Conservation (phyloP, 2,113 vertebrate genomes). For the Cichladusa arquata region DNA sequence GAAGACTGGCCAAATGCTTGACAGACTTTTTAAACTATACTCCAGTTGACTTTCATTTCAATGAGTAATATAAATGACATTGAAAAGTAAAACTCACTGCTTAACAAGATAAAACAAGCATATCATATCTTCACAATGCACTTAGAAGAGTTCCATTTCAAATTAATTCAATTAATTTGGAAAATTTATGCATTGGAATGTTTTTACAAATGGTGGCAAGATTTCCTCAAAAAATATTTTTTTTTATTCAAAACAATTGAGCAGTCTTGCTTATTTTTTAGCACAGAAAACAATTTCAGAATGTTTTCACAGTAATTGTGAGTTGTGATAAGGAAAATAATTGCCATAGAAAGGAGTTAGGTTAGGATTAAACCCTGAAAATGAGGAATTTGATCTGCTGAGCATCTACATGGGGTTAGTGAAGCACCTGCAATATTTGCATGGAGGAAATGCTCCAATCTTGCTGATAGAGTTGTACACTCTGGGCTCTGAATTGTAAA, state of each 20-base stretch:
- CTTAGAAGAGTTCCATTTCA: not conserved
- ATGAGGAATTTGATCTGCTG: not conserved
- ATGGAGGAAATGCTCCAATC: not conserved
- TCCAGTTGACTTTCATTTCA: not conserved
- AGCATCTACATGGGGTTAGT: not conserved
- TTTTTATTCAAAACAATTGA: slow-evolving; percentile 11
- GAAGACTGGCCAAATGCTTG: not conserved
- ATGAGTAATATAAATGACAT: not conserved
- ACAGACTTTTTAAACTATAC: not conserved
- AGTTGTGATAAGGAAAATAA: not conserved
- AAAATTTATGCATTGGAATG: not conserved
- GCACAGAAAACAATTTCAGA: slow-evolving; percentile 34
- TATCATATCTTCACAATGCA: not conserved
- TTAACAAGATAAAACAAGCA: not conserved
- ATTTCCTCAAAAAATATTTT: not conserved
- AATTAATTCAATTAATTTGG: not conserved
- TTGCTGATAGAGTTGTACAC: not conserved
- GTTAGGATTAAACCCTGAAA: slow-evolving; percentile 24
- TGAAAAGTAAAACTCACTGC: not conserved
- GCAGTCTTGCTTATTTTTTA: not conserved
- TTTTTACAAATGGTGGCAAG: not conserved
- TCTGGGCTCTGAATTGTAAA: not conserved
- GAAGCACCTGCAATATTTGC: not conserved
- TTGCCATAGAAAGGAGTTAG: not conserved
- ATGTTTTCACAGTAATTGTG: not conserved